Conservation (phyloP, 2,113 vertebrate genomes). For the Channa maculata region DNA sequence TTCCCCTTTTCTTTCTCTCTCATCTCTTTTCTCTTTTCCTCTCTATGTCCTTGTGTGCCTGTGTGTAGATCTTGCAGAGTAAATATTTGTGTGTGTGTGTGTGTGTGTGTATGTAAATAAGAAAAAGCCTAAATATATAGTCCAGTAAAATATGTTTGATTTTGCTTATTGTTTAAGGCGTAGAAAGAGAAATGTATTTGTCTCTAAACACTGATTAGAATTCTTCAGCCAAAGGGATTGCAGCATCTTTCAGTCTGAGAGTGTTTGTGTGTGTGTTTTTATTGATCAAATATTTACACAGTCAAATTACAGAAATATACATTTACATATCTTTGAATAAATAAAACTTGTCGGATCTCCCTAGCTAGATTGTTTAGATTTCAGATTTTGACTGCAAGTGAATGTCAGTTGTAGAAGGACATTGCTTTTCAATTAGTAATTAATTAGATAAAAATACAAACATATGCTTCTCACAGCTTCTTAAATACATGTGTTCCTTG, state of each 20-base stretch:
- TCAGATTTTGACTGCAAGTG: slow-evolving; percentile 7
- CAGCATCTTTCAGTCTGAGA: slow-evolving; percentile 39
- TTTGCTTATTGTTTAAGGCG: slow-evolving; percentile 5
- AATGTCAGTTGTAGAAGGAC: not conserved
- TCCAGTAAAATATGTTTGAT: slow-evolving; percentile 44
- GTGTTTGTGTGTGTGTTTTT: slow-evolving; percentile 48
- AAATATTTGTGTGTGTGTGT: slow-evolving; percentile 77
- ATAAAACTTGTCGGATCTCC: slow-evolving; percentile 39
- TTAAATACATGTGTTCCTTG: too few species aligned
- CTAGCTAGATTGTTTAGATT: slow-evolving; percentile 35
- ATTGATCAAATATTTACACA: slow-evolving; percentile 76
- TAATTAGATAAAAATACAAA: not conserved
- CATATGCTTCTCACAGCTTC: too few species aligned
- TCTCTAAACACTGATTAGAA: slow-evolving; percentile 67
- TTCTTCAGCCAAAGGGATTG: slow-evolving; percentile 70
- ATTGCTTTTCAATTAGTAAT: not conserved
- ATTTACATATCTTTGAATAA: slow-evolving; percentile 77
- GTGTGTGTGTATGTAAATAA: slow-evolving; percentile 15
- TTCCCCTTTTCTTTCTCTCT: slow-evolving; percentile 51
- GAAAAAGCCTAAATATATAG: slow-evolving; percentile 43
- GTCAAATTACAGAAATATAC: slow-evolving; percentile 69
- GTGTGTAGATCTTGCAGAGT: slow-evolving; percentile 74
- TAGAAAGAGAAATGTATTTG: slow-evolving; percentile 4
- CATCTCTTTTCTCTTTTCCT: slow-evolving; percentile 47
- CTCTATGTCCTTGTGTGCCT: slow-evolving; percentile 64